Evolutionary conservation across 1,140 invertebrate genomes (phyloP).

Genomic region (Pogonomyrmex californicus): DNA sequence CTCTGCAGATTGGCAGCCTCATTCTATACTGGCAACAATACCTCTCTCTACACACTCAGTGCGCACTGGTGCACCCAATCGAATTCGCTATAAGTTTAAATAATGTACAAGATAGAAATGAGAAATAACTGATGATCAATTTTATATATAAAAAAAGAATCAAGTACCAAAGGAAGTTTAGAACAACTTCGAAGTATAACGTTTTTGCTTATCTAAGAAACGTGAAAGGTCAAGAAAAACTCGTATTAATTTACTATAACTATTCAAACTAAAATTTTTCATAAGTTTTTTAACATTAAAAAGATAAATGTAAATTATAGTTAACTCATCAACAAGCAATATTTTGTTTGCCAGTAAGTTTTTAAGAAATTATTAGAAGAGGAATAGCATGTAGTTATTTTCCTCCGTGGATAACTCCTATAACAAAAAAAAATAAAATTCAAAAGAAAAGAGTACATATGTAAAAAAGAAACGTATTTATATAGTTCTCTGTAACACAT

Average conservation of each 20-base stretch:
- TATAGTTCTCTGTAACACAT: neutral
- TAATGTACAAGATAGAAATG: constrained; percentile 82
- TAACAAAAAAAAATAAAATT: constrained; percentile 5
- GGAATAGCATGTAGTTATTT: constrained; percentile 37
- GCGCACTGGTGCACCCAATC: too few relatives aligned
- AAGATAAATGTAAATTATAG: constrained; percentile 11
- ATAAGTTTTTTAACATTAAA: neutral
- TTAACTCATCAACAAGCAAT: constrained; percentile 3
- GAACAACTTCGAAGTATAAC: constrained; percentile 22
- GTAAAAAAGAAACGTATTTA: neutral
- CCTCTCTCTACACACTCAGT: too few relatives aligned
- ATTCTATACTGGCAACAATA: too few relatives aligned
- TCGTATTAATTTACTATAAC: neutral
- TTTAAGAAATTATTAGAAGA: constrained; percentile 35
- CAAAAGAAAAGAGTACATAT: neutral
- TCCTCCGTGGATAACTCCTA: neutral
- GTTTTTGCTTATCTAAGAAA: neutral
- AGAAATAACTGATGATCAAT: constrained; percentile 57
- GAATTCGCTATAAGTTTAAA: constrained; percentile 83
- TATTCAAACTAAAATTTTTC: constrained; percentile 12
- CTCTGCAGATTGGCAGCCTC: too few relatives aligned
- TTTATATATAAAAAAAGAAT: constrained; percentile 58
- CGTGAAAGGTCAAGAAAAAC: neutral
- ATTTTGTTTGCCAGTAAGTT: constrained; percentile 32
- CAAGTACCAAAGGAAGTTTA: constrained; percentile 44